Evolutionary conservation across 2,888 invertebrate species (phyloP).

Genomic region (Operophtera brumata): DNA sequence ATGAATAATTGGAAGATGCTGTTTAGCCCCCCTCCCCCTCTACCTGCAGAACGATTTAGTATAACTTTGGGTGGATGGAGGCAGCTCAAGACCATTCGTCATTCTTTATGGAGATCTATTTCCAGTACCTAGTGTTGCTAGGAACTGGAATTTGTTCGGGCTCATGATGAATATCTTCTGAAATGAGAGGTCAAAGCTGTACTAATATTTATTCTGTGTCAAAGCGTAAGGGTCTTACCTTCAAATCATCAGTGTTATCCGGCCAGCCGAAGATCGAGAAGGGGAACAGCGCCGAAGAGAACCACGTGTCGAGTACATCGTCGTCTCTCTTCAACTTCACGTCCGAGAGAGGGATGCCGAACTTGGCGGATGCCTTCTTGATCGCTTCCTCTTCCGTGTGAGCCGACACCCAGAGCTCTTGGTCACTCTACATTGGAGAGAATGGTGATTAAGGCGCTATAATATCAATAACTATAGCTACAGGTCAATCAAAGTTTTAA

Average conservation of each 20-base stretch:
- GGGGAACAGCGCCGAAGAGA: conserved; percentile 97
- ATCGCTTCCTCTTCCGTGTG: conserved; percentile 87
- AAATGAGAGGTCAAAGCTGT: too few relatives aligned
- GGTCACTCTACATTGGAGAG: conserved; percentile 58
- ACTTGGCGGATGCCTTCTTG: conserved; percentile 87
- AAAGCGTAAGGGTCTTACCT: conserved; percentile 58
- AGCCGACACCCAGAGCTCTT: conserved; percentile 89
- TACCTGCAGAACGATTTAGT: too few relatives aligned
- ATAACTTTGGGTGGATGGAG: too few relatives aligned
- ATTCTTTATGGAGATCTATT: not conserved
- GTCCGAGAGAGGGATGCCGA: conserved; percentile 76
- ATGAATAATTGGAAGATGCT: too few relatives aligned
- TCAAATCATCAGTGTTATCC: conserved; percentile 84
- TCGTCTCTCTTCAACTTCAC: conserved; percentile 88
- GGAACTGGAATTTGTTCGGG: not conserved
- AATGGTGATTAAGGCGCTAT: too few relatives aligned
- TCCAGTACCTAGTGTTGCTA: not conserved
- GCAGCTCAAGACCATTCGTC: not conserved
- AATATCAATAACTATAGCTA: too few relatives aligned
- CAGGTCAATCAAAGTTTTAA: too few relatives aligned
- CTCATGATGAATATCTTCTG: not conserved
- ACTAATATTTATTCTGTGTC: too few relatives aligned
- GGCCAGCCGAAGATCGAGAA: conserved; percentile 99
- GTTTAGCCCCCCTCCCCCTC: too few relatives aligned
- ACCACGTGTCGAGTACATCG: conserved; percentile 99